Evolutionary conservation across 2,888 invertebrate genomes (phyloP).

Genomic region (Cerastis rubricosa): DNA sequence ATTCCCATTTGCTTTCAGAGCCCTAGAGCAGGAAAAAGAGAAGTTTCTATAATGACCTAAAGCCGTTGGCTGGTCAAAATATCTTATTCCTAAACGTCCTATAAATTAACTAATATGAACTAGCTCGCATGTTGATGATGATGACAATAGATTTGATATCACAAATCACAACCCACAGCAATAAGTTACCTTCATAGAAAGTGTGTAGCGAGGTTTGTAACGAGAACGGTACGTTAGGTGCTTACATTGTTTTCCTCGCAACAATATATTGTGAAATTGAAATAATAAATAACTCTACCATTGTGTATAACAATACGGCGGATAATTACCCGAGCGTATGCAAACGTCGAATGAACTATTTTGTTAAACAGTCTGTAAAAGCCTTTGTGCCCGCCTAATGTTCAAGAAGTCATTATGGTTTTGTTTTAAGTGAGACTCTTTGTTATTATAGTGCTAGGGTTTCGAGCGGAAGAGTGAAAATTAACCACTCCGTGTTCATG

Average conservation of each 20-base stretch:
- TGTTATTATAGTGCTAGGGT: constrained; percentile 53
- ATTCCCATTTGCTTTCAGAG: neutral
- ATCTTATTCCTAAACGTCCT: neutral
- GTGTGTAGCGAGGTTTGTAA: constrained; percentile 51
- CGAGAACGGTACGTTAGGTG: constrained; percentile 55
- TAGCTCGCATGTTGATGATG: constrained; percentile 35
- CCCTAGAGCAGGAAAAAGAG: neutral
- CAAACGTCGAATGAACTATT: constrained; percentile 80
- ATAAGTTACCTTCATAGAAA: constrained; percentile 57
- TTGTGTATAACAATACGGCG: constrained; percentile 79
- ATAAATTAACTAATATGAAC: neutral
- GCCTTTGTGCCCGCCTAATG: constrained; percentile 77
- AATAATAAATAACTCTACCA: constrained; percentile 77
- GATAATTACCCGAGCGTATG: constrained; percentile 81
- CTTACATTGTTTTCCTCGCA: constrained; percentile 73
- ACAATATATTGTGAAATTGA: constrained; percentile 80
- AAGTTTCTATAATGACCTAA: neutral
- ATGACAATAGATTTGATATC: constrained; percentile 46
- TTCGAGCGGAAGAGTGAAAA: constrained; percentile 49
- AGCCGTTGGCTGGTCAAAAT: neutral
- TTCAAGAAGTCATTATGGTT: constrained; percentile 66
- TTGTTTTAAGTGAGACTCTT: constrained; percentile 56
- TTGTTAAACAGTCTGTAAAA: constrained; percentile 87
- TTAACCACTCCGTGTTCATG: constrained; percentile 53
- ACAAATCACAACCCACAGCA: constrained; percentile 25